Evolutionary conservation across 2,797 vertebrate genomes (phyloP), one percentile per base, ranked within the genome.

Genomic region (Helarctos malayanus): DNA sequence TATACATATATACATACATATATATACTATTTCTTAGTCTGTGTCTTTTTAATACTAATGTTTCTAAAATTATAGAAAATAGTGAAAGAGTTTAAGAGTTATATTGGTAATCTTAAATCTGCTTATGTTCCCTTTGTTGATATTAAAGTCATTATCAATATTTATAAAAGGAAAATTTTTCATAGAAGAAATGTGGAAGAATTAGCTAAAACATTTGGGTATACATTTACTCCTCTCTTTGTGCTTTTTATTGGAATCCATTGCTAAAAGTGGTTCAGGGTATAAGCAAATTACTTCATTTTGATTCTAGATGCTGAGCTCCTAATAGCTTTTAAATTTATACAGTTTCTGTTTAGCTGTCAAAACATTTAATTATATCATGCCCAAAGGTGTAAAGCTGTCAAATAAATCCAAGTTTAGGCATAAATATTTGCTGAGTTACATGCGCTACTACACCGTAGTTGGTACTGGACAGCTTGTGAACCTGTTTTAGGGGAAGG

Each of bases 311-410:
- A 97, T 97, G 93, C 98, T 98, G 97, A 98, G 95, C 78, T 98
- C 98, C 98, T 98, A 99, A 98, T 89, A 98, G 98, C 98, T 98
- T 99, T 98, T 97, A 99, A 98, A 99, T 98, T 99, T 99, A 99
- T 98, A 99, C 99, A 99, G 97, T 99, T 99, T 99, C 99, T 98
- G 98, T 99, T 99, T 99, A 97, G 95, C 97, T 99, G 99, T 99
- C 99, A 99, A 99, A 99, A 99, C 98, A 99, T 99, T 99, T 99
- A 99, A 99, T 99, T 99, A 98, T 99, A 98, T 98, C 98, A 98
- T 98, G 98, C 98, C 98, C 98, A 98, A 98, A 99, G 98, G 99
- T 99, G 98, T 99, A 99, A 99, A 99, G 97, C 99, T 99, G 99
- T 99, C 99, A 99, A 99, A 99, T 99, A 99, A 99, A 99, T 99